Conservation (phyloP, 2,113 vertebrate species). For the Pelusios castaneus region DNA sequence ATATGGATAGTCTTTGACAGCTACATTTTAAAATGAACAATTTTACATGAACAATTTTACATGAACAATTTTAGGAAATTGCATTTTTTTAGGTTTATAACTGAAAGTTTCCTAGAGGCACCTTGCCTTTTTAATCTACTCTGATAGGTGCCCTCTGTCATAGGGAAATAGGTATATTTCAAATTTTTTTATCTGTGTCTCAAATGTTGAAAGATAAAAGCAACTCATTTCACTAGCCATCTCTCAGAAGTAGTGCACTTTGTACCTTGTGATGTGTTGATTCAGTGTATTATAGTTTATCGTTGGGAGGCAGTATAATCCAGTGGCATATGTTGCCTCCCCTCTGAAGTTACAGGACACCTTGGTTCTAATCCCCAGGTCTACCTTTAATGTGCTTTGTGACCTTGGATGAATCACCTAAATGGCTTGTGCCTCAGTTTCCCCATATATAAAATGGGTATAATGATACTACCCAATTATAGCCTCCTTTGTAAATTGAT, state of each 20-base stretch:
- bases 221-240: constrained; percentile 34
- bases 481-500: not conserved
- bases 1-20: not conserved
- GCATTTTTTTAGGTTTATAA: not conserved
- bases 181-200: not conserved
- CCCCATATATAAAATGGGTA: not conserved
- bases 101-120: constrained; percentile 8
- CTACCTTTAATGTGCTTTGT: constrained; percentile 10
- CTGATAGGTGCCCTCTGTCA: not conserved
- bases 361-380: not conserved
- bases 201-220: constrained; percentile 32
- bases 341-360: not conserved
- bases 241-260: constrained; percentile 24
- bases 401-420: constrained; percentile 11
- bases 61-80: not conserved
- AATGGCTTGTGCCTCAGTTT: constrained; percentile 11
- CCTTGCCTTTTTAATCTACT: not conserved
- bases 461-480: not conserved
- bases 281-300: not conserved
- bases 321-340: constrained; percentile 33
- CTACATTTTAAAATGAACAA: constrained; percentile 24
- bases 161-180: constrained; percentile 27
- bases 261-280: constrained; percentile 1
- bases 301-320: not conserved
- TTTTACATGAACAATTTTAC: not conserved